Conservation (phyloP, 2,888 invertebrate species). For the Meghimatium bilineatum region DNA sequence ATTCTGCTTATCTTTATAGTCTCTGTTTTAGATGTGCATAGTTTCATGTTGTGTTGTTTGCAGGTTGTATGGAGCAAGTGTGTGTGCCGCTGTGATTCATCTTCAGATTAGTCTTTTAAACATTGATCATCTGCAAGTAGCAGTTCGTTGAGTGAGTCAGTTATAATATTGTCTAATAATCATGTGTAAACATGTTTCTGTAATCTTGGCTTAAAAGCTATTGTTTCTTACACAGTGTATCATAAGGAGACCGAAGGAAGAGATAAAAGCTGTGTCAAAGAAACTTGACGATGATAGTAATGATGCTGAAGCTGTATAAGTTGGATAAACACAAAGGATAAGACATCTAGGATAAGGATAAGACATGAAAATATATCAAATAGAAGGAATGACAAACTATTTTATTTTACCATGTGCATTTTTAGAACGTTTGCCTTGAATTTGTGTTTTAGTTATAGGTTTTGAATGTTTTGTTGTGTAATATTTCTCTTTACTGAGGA, state of each 20-base stretch:
- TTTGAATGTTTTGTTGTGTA: background rate
- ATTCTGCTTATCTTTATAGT: no score
- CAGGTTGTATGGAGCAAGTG: no score
- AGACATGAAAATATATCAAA: background rate
- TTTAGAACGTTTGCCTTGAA: background rate
- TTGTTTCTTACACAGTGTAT: conserved; percentile 19
- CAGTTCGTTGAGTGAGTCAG: no score
- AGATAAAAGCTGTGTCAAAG: conserved; percentile 24
- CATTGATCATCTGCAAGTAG: no score
- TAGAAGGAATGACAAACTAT: background rate
- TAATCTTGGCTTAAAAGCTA: no score
- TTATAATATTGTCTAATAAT: no score
- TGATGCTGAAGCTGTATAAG: background rate
- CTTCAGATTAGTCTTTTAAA: no score
- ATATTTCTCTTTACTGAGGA: no score
- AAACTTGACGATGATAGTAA: background rate
- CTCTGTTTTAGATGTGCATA: no score
- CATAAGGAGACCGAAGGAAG: conserved; percentile 35
- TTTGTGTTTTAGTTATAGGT: background rate
- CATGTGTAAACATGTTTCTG: no score
- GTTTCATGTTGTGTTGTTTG: no score
- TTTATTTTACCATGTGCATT: background rate
- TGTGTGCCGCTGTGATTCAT: no score
- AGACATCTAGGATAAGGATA: background rate
- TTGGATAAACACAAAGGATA: background rate